Percentiles rank a stretch among this genome's conserved stretches.
Conservation (phyloP, 1,140 invertebrate genomes). For the Bilobella aurantiaca region DNA sequence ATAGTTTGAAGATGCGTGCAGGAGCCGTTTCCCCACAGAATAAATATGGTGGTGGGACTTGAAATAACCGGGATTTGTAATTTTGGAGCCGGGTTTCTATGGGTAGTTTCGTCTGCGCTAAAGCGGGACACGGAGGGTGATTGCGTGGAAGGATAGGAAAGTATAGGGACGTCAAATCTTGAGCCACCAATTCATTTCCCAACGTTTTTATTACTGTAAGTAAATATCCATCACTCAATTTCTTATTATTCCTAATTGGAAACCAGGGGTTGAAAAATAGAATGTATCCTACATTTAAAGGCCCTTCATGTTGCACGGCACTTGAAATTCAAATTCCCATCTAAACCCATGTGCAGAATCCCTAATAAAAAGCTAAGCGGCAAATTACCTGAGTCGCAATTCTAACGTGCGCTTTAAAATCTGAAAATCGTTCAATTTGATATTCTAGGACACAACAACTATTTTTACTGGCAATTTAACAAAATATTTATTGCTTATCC, state of each 20-base stretch:
- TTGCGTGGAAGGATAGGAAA: background rate
- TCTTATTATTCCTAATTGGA: constrained; percentile 7
- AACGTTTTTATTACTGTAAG: background rate
- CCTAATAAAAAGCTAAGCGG: too few relatives aligned
- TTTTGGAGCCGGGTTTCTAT: background rate
- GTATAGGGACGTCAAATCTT: background rate
- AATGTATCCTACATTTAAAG: background rate
- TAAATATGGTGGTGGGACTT: background rate
- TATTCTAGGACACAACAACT: too few relatives aligned
- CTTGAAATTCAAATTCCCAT: background rate
- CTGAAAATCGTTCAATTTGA: too few relatives aligned
- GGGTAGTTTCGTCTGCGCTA: background rate
- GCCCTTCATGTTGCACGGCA: background rate
- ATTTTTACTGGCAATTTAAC: too few relatives aligned
- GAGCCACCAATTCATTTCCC: background rate
- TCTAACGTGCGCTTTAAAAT: too few relatives aligned
- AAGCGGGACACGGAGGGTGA: background rate
- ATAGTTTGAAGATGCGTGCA: background rate
- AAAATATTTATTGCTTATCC: too few relatives aligned
- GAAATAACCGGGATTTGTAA: background rate
- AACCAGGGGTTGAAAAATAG: constrained; percentile 2
- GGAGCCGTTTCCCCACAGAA: background rate
- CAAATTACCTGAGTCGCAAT: too few relatives aligned
- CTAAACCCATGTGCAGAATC: background rate
- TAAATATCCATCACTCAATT: constrained; percentile 2